Evolutionary conservation across 2,797 vertebrate species (phyloP), one percentile per base, ranked within the genome.

Genomic region (Streptopelia turtur): DNA sequence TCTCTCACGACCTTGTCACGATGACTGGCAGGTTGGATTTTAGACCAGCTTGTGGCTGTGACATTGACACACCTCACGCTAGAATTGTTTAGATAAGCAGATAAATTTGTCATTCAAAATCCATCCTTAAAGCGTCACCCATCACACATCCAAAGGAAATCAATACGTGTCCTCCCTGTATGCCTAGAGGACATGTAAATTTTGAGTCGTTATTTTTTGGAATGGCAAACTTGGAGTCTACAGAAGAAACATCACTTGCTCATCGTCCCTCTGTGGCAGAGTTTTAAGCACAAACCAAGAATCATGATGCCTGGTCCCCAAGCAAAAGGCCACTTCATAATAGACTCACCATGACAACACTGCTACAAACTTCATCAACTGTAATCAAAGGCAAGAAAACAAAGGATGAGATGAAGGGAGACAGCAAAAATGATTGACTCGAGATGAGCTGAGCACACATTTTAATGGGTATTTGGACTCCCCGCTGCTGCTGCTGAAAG

Each of bases 401-500:
- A 95, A 96, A 91, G 87, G 66, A 84, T 1, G 39, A 87, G 61
- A 70, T 1, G 8, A 76, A 71, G n/a, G 43, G 56, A 91, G 52
- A 90, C 59, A 56, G 70, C 35, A 81, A 74, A 95, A 97, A 68
- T n/a, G 30, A 76, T 72, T 63, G 79, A 66, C 70, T 70, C 0
- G 16, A 81, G 81, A 80, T n/a, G 83, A 90, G 78, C 55, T 4
- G 45, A 91, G 70, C 85, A 82, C 94, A 96, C 77, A 43, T 84
- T 95, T 95, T 94, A 96, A 97, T 95, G 91, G 83, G 66, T 56
- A 91, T 95, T 83, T 86, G 86, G 90, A 56, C 85, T 96, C 95
- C 95, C 89, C 0, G 4, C 81, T 92, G 96, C 11, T 83, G 72
- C 74, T 88, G 90, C 91, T 96, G 94, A 93, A 96, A 96, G 77